Evolutionary conservation across 2,888 invertebrate species (phyloP).

Genomic region (Trissoscelio sp.): DNA sequence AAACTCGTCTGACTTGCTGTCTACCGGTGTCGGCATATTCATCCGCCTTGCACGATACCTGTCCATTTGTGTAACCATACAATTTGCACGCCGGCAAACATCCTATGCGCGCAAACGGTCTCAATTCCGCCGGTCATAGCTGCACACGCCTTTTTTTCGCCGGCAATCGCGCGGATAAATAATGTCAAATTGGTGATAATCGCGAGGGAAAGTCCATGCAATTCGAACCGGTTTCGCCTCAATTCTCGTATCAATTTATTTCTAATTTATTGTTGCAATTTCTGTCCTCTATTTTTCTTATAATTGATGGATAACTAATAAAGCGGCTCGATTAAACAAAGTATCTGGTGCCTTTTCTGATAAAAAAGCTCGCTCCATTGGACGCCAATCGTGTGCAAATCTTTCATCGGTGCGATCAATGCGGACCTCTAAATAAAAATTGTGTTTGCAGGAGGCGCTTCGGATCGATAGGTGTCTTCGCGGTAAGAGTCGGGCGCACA

Average conservation of each 20-base stretch:
- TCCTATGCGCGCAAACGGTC: constrained; percentile 36
- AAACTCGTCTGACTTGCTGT: constrained; percentile 69
- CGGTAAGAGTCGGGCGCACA: constrained; percentile 66
- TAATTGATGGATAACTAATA: background rate
- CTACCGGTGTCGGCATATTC: constrained; percentile 63
- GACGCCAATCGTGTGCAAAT: constrained; percentile 9
- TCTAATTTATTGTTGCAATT: background rate
- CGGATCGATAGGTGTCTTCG: constrained; percentile 63
- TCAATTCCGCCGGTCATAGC: constrained; percentile 29
- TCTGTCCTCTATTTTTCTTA: background rate
- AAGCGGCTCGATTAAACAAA: constrained; percentile 1
- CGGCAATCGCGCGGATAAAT: constrained; percentile 47
- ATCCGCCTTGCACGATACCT: constrained; percentile 63
- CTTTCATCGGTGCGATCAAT: constrained; percentile 20
- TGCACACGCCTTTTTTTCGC: constrained; percentile 38
- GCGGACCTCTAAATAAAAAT: constrained; percentile 19
- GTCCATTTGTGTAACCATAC: constrained; percentile 67
- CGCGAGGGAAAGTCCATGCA: constrained; percentile 42
- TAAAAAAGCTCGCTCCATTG: background rate
- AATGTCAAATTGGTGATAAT: constrained; percentile 52
- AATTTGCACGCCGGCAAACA: constrained; percentile 65
- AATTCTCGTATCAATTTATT: no score
- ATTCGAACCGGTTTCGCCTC: constrained; percentile 32
- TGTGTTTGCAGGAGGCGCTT: constrained; percentile 44
- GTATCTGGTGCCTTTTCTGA: background rate